Percentiles rank a stretch among this genome's conserved stretches.
Conservation (phyloP, 1,140 invertebrate species). For the Neotoxoptera formosana region DNA sequence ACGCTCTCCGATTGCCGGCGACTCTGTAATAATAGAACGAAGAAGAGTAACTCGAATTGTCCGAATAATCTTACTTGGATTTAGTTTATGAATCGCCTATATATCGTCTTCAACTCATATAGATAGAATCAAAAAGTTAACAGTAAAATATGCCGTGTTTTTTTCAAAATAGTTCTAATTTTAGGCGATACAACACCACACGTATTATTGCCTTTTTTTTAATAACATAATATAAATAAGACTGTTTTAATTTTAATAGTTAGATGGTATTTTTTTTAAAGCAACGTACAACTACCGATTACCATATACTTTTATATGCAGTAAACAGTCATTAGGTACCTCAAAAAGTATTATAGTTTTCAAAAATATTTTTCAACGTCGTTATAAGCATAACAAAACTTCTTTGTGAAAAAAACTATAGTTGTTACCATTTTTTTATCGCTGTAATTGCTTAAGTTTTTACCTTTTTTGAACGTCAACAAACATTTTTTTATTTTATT, state of each 20-base stretch:
- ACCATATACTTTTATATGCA: not conserved
- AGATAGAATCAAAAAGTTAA: not conserved
- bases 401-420: not conserved
- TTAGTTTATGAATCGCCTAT: not conserved
- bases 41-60: not conserved
- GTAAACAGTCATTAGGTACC: not conserved
- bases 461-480: not conserved
- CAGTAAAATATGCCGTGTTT: not conserved
- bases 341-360: not conserved
- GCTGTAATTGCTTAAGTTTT: not conserved
- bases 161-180: not conserved
- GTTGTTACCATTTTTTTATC: not conserved
- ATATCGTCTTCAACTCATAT: not conserved
- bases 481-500: not conserved
- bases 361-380: not conserved
- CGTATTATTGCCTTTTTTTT: not conserved
- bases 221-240: not conserved
- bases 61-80: not conserved
- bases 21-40: not conserved
- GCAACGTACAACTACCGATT: not conserved
- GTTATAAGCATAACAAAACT: not conserved
- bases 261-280: not conserved
- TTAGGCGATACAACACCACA: not conserved
- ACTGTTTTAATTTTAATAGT: not conserved
- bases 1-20: fast-evolving